phyloP scores from a whole-genome alignment of 2,797 vertebrate species.

The Manis javanica region DNA sequence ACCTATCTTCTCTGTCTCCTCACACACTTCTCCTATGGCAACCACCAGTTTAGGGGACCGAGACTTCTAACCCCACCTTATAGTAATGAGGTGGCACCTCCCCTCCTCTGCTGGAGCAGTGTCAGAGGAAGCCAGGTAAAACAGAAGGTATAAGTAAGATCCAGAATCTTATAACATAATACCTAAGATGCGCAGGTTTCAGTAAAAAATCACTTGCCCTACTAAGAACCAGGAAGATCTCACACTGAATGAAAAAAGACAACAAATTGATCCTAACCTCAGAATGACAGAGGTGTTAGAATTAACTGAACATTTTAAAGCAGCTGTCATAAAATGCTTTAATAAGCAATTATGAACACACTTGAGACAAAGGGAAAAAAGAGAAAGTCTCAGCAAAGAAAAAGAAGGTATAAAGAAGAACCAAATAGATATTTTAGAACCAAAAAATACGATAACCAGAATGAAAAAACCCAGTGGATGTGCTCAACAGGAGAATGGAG shows the following conservation, averaged over 20 bases:
- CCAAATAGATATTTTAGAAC: not conserved
- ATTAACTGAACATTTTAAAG: not conserved
- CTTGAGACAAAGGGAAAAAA: not conserved
- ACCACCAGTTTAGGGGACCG: too few species aligned
- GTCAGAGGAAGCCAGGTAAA: not conserved
- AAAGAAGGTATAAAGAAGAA: not conserved
- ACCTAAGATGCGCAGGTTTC: not conserved
- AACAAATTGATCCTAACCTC: not conserved
- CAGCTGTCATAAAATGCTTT: not conserved
- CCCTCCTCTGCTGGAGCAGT: not conserved
- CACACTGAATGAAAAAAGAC: not conserved
- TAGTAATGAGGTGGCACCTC: not conserved
- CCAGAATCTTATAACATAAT: not conserved
- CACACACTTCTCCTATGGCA: too few species aligned
- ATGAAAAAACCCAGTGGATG: not conserved
- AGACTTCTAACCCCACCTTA: not conserved
- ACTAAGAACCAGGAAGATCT: not conserved
- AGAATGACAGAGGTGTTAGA: not conserved
- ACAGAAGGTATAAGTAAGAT: not conserved
- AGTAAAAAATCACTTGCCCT: not conserved
- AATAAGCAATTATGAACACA: not conserved
- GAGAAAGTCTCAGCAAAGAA: not conserved
- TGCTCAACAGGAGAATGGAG: not conserved
- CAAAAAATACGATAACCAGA: not conserved
- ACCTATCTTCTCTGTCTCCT: too few species aligned